Conservation (phyloP, 2,113 vertebrate species). For the Nibea albiflora region DNA sequence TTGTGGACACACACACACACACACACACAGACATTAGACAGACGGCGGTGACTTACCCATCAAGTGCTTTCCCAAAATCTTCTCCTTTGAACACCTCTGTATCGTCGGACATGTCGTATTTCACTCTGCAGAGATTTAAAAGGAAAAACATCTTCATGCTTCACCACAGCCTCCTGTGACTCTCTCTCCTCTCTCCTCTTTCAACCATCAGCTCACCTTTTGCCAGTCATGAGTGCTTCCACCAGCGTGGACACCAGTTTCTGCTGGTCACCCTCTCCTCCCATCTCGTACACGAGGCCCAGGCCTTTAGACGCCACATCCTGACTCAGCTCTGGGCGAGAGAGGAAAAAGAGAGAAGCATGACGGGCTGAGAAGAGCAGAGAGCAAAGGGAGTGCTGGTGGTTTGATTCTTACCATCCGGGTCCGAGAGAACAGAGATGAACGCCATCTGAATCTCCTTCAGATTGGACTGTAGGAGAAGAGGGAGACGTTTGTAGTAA, state of each 20-base stretch:
- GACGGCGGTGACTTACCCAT: constrained; percentile 87
- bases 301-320: constrained; percentile 98
- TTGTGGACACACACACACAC: neutral
- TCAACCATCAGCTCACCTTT: constrained; percentile 85
- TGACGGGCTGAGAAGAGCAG: neutral
- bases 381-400: neutral
- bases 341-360: neutral
- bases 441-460: constrained; percentile 98
- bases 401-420: constrained; percentile 89
- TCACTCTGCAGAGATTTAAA: constrained; percentile 83
- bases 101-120: constrained; percentile 92
- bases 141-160: constrained; percentile 6
- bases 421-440: constrained; percentile 94
- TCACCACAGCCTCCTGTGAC: neutral
- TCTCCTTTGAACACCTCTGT: constrained; percentile 96
- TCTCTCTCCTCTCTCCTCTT: neutral
- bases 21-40: neutral
- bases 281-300: constrained; percentile 96
- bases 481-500: neutral
- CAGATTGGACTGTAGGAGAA: constrained; percentile 88
- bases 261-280: constrained; percentile 94
- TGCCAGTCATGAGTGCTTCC: constrained; percentile 98
- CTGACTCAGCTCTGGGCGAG: constrained; percentile 91
- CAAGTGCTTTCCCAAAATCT: constrained; percentile 93
- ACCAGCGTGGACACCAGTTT: constrained; percentile 95